Conservation (phyloP, 2,888 invertebrate species). For the Mellilla xanthometata region DNA sequence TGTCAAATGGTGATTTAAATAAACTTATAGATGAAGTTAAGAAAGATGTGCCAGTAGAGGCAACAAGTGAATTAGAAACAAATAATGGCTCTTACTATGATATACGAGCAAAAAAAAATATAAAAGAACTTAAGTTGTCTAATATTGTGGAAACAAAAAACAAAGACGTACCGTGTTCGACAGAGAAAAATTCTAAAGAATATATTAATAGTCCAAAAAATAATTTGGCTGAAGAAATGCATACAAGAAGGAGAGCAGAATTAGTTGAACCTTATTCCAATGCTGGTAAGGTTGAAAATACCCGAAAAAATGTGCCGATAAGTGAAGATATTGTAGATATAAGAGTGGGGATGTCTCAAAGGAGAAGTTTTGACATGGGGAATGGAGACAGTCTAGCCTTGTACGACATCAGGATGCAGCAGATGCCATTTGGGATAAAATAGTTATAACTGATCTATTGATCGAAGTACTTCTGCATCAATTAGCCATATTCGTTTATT, state of each 20-base stretch:
- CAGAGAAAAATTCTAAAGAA: background rate
- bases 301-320: conserved; percentile 6
- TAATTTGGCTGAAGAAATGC: background rate
- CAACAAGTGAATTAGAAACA: background rate
- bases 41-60: background rate
- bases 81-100: conserved; percentile 1
- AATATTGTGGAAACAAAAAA: background rate
- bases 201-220: background rate
- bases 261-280: background rate
- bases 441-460: too few relatives aligned
- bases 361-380: background rate
- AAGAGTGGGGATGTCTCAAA: background rate
- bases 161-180: too few relatives aligned
- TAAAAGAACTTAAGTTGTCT: background rate
- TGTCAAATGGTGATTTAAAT: too few relatives aligned
- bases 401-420: conserved; percentile 4
- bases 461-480: too few relatives aligned
- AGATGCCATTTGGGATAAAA: background rate
- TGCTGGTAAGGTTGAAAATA: background rate
- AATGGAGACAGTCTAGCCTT: conserved; percentile 4
- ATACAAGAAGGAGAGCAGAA: background rate
- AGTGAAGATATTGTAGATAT: conserved; percentile 14
- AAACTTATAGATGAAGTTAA: too few relatives aligned
- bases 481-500: too few relatives aligned
- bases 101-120: background rate